A percentile compares a stretch with the other conserved stretches of the same genome.
These are phyloP conservation scores for Echiichthys vipera DNA, from an alignment of 2,797 vertebrate genomes.

Conservation along the genomic window DNA sequence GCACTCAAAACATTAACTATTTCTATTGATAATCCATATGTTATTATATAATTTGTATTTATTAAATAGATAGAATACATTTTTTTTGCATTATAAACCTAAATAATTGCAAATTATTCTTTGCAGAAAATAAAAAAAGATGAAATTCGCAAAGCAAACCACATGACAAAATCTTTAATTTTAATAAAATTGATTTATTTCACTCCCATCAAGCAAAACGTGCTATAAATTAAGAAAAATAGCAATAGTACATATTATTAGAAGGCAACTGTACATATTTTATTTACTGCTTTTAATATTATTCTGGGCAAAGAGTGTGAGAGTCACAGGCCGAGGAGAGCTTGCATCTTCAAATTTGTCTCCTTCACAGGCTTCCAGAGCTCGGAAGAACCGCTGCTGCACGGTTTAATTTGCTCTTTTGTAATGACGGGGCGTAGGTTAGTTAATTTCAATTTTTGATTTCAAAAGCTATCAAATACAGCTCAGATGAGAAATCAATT, in stretches of 20 bases:
- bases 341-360: slow-evolving; percentile 89
- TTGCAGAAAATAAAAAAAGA: background rate
- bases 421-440: slow-evolving; percentile 98
- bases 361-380: slow-evolving; percentile 89
- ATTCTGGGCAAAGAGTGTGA: slow-evolving; percentile 8
- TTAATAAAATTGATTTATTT: slow-evolving; percentile 3
- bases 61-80: background rate
- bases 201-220: background rate
- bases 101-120: slow-evolving; percentile 16
- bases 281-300: slow-evolving; percentile 17
- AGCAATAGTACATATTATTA: background rate
- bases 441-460: slow-evolving; percentile 99
- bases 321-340: slow-evolving; percentile 60
- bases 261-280: background rate
- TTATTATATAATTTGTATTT: background rate
- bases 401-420: slow-evolving; percentile 99
- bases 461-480: slow-evolving; percentile 99
- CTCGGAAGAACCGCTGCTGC: slow-evolving; percentile 91
- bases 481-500: slow-evolving; percentile 99
- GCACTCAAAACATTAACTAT: slow-evolving; percentile 1
- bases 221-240: slow-evolving; percentile 1
- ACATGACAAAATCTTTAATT: background rate
- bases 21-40: slow-evolving; percentile 4
- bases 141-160: background rate
- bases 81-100: background rate